phyloP scores from a whole-genome alignment of 2,797 vertebrate genomes.

The Semotilus atromaculatus region DNA sequence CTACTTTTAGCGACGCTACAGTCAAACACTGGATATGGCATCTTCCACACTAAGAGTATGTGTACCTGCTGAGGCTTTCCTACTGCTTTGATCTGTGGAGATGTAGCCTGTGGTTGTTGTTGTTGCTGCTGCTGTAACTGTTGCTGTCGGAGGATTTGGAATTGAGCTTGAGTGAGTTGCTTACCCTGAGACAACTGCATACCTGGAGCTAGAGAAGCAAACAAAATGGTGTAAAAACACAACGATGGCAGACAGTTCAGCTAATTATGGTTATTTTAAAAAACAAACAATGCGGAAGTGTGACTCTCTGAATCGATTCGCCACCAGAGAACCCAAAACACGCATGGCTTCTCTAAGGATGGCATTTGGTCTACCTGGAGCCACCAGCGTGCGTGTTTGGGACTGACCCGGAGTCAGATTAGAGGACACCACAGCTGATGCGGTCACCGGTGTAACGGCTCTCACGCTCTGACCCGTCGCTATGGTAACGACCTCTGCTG shows the following conservation, averaged over 20 bases:
- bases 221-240: neutral
- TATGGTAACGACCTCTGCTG: slow-evolving; percentile 86
- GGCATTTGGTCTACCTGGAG: slow-evolving; percentile 85
- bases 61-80: slow-evolving; percentile 85
- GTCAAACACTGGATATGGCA: no score
- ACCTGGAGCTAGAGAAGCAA: slow-evolving; percentile 70
- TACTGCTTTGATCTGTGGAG: slow-evolving; percentile 86
- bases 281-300: neutral
- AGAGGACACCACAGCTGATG: slow-evolving; percentile 85
- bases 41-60: neutral
- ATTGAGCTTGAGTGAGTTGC: slow-evolving; percentile 79
- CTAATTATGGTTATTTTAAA: neutral
- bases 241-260: neutral
- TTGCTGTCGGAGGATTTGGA: slow-evolving; percentile 87
- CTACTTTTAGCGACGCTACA: no score
- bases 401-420: slow-evolving; percentile 85
- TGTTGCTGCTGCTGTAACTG: slow-evolving; percentile 78
- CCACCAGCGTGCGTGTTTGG: slow-evolving; percentile 84
- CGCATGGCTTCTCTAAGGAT: neutral
- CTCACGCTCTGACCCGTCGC: slow-evolving; percentile 84
- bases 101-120: slow-evolving; percentile 80
- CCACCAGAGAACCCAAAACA: slow-evolving; percentile 5
- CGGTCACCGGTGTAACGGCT: slow-evolving; percentile 84
- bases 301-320: slow-evolving; percentile 11
- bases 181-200: slow-evolving; percentile 82